These are phyloP conservation scores for Triplophysa siluroides DNA, from an alignment of 2,113 vertebrate genomes.

Conservation along the genomic window DNA sequence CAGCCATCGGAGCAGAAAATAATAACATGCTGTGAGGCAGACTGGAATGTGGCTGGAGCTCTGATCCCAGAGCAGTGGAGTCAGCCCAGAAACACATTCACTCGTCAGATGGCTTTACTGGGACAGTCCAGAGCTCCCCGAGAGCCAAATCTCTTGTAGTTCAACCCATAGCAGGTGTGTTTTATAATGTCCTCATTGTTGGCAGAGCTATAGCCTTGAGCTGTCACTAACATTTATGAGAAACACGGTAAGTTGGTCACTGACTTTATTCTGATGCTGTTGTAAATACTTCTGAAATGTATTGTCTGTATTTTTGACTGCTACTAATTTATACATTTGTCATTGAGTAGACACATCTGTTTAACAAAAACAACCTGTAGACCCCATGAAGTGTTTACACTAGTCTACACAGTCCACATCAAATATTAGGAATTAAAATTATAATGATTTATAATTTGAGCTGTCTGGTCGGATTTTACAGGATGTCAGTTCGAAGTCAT, in stretches of 20 bases:
- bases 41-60: slow-evolving; percentile 50
- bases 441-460: no score
- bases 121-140: neutral
- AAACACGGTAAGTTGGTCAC: neutral
- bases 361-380: no score
- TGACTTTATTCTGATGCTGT: neutral
- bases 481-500: no score
- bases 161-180: neutral
- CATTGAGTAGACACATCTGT: no score
- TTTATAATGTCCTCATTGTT: slow-evolving; percentile 5
- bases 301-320: neutral
- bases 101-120: slow-evolving; percentile 2
- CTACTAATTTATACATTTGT: neutral
- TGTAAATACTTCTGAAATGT: neutral
- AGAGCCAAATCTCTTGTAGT: slow-evolving; percentile 11
- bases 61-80: slow-evolving; percentile 24
- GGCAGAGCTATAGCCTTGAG: neutral
- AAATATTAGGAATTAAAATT: no score
- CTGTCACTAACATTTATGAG: neutral
- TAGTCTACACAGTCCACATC: no score
- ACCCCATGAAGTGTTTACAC: no score
- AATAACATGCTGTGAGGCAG: slow-evolving; percentile 62
- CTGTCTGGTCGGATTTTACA: no score
- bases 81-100: slow-evolving; percentile 23
- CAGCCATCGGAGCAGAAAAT: slow-evolving; percentile 71